Conservation (phyloP, 2,113 vertebrate genomes). For the Triplophysa siluroides region DNA sequence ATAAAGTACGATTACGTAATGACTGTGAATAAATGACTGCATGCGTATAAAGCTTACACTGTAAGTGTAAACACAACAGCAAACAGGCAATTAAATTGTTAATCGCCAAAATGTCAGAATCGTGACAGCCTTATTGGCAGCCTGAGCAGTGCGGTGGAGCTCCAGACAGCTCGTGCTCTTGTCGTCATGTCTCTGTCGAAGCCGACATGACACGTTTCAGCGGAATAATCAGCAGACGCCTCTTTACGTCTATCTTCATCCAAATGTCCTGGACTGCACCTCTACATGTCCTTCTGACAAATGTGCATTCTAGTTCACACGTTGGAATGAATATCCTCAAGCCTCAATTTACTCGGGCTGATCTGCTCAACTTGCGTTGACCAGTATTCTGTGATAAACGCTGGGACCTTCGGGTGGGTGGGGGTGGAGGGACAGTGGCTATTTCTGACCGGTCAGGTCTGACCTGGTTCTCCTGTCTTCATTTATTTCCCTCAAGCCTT, state of each 20-base stretch:
- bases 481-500: conserved; percentile 51
- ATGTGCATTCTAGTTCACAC: conserved; percentile 15
- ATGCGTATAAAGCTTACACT: too few relatives aligned
- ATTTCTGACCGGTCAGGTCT: conserved; percentile 56
- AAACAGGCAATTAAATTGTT: too few relatives aligned
- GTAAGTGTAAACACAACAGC: too few relatives aligned
- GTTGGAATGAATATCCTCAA: background rate
- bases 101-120: too few relatives aligned
- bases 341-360: background rate
- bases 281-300: conserved; percentile 3
- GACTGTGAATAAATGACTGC: too few relatives aligned
- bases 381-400: conserved; percentile 42
- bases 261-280: background rate
- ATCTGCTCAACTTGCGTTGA: conserved; percentile 39
- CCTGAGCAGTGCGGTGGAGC: background rate
- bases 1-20: too few relatives aligned
- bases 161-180: conserved; percentile 30
- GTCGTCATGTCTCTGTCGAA: conserved; percentile 31
- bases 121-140: conserved; percentile 14
- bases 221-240: conserved; percentile 36
- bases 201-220: conserved; percentile 35
- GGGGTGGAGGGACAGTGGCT: conserved; percentile 23
- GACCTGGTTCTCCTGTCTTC: conserved; percentile 56
- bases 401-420: conserved; percentile 26
- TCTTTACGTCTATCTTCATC: conserved; percentile 32